Evolutionary conservation across 2,113 vertebrate genomes (phyloP).

Genomic region (Corythornis madagascariensis): DNA sequence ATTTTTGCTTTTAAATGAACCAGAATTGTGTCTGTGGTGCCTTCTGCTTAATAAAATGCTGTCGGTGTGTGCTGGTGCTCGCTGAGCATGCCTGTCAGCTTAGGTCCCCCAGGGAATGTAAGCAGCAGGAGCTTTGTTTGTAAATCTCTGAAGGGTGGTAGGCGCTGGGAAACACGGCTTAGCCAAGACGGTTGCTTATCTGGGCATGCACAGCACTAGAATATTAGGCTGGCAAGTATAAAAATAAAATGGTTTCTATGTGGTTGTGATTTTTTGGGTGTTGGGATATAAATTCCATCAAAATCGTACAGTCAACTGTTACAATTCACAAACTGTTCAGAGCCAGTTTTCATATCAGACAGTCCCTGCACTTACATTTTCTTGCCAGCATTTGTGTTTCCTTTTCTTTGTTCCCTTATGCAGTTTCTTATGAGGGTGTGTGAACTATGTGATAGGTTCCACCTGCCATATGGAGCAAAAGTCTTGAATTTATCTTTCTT

Average conservation of each 20-base stretch:
- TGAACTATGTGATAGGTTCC: not conserved
- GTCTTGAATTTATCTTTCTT: slow-evolving; percentile 1
- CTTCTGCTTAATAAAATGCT: not conserved
- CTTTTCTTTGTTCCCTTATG: slow-evolving; percentile 3
- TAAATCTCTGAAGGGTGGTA: not conserved
- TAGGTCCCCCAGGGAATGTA: not conserved
- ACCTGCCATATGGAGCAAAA: slow-evolving; percentile 26
- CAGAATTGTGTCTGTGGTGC: not conserved
- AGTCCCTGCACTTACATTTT: not conserved
- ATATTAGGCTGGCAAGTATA: not conserved
- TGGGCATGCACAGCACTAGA: not conserved
- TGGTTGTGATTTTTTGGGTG: not conserved
- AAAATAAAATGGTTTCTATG: slow-evolving; percentile 25
- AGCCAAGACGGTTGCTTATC: not conserved
- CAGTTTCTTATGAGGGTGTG: slow-evolving; percentile 6
- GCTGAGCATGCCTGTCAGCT: not conserved
- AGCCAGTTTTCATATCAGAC: not conserved
- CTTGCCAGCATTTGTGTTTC: slow-evolving; percentile 1
- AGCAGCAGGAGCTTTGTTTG: not conserved
- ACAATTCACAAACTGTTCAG: not conserved
- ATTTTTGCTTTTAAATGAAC: not conserved
- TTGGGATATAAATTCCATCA: not conserved
- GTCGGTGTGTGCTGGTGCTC: not conserved
- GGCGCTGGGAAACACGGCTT: not conserved
- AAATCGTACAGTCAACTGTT: not conserved